phyloP scores from a whole-genome alignment of 2,888 invertebrate species.

The Drosophila cracens region DNA sequence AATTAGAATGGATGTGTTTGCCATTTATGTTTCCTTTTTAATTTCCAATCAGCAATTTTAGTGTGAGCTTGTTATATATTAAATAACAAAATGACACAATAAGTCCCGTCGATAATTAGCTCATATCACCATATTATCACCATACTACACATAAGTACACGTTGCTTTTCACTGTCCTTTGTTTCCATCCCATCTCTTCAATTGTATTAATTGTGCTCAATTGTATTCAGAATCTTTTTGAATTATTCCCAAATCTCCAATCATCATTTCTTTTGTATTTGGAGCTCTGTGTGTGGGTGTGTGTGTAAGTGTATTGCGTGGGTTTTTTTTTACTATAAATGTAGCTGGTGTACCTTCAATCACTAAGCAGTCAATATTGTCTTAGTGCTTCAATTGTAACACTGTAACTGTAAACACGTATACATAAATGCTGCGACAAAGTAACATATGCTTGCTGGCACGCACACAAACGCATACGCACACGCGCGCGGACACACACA shows the following conservation, averaged over 20 bases:
- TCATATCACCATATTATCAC: neutral
- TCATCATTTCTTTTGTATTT: neutral
- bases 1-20: neutral
- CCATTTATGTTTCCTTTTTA: neutral
- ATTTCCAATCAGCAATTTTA: neutral
- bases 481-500: neutral
- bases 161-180: neutral
- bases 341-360: neutral
- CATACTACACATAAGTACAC: neutral
- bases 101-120: neutral
- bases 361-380: too few relatives aligned
- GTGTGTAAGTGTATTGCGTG: neutral
- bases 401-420: constrained; percentile 1
- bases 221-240: neutral
- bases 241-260: neutral
- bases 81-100: neutral
- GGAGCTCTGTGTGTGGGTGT: neutral
- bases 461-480: constrained; percentile 13
- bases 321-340: neutral
- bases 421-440: constrained; percentile 7
- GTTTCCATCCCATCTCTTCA: neutral
- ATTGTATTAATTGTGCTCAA: neutral
- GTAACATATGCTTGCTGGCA: constrained; percentile 11
- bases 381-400: too few relatives aligned
- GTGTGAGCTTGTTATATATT: neutral